A percentile compares a stretch with the other conserved stretches of the same genome.
These are phyloP conservation scores for Cylloceria caligata DNA, from an alignment of 2,888 invertebrate species.

Conservation along the genomic window DNA sequence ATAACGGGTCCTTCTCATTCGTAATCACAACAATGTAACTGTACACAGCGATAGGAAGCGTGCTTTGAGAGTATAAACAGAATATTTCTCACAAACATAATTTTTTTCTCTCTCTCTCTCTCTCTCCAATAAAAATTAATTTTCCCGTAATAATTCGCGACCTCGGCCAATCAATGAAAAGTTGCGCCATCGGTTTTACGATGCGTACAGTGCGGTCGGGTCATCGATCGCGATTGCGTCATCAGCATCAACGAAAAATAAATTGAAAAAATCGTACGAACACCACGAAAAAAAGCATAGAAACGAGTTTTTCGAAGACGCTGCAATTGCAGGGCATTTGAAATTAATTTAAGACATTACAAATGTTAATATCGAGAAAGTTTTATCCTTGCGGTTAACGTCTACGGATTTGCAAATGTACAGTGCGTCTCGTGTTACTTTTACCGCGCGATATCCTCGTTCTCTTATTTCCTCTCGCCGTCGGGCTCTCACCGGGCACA, in stretches of 20 bases:
- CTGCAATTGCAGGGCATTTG: neutral
- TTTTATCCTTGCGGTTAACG: neutral
- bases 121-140: neutral
- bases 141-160: conserved; percentile 30
- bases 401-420: neutral
- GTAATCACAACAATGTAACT: too few species aligned
- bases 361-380: conserved; percentile 11
- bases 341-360: neutral
- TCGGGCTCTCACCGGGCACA: conserved; percentile 41
- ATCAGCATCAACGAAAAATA: neutral
- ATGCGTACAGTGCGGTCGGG: neutral
- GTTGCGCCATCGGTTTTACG: neutral
- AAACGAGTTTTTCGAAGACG: neutral
- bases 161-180: conserved; percentile 30
- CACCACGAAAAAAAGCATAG: neutral
- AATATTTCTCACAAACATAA: too few species aligned
- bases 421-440: conserved; percentile 52
- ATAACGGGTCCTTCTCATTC: too few species aligned
- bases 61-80: too few species aligned
- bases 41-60: too few species aligned
- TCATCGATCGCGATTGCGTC: neutral
- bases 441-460: conserved; percentile 27
- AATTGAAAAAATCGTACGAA: neutral
- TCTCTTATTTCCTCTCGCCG: conserved; percentile 55
- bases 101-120: neutral